Base-by-base conservation (phyloP, 2,888 invertebrate species). In the Melanophora roralis region DNA sequence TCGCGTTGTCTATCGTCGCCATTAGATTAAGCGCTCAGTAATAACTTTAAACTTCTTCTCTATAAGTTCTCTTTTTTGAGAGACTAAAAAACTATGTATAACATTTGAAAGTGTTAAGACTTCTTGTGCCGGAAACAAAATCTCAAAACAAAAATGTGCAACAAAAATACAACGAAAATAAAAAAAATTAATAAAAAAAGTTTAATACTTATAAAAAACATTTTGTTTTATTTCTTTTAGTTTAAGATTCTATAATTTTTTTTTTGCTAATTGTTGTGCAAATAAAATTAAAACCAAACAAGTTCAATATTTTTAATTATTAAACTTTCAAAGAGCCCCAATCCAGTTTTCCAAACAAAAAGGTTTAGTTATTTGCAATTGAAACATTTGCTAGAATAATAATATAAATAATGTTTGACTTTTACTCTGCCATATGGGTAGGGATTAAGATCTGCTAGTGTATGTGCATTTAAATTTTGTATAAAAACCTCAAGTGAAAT, bases 1-100 rank as follows among this genome's bases (percentile, higher is more conserved):
- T 68, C 86, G 85, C 3, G 83, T 86, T 16, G 86, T 81, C 86
- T 78, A 83, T 85, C 86, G 86, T 77, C 86, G 85, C 14, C 76
- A 64, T 64, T 71, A 59, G 57, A 11, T 38, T 21, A 40, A 8
- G 8, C 1, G 23, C 12, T 11, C 21, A n/a, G n/a, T n/a, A n/a
- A n/a, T n/a, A n/a, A n/a, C n/a, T n/a, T 27, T 27, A 27, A 27
- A 27, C 27, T 27, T 3, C 3, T 5, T 27, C 27, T 27, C 27
- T 83, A 82, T 82, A 83, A 19, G n/a, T 57, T 72, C 57, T 59
- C 64, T 45, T 45, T 76, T 75, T 43, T 64, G 21, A 68, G 64
- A 64, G 62, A 68, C 62, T 36, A 60, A 8, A 9, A 55, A 47
- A 40, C 16, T n/a, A 5, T 27, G 27, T 27, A 49, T 60, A 64